These are phyloP conservation scores for Danio albolineatus DNA, from an alignment of 2,797 vertebrate species.

Conservation along the genomic window DNA sequence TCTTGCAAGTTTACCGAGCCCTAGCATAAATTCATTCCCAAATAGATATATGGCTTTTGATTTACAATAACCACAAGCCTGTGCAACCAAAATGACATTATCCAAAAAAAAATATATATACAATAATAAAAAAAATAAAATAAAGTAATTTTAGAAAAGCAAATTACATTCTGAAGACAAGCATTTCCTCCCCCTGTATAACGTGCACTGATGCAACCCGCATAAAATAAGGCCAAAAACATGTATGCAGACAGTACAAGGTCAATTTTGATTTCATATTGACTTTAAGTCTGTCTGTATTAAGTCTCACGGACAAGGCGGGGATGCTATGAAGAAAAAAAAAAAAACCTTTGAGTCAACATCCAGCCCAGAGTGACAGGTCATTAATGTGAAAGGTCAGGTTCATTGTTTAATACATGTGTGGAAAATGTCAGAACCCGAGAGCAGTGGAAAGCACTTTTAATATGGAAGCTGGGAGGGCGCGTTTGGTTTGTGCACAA, in stretches of 20 bases:
- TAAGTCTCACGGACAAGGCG: not conserved
- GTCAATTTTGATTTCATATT: constrained; percentile 6
- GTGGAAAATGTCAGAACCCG: constrained; percentile 32
- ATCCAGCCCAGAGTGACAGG: constrained; percentile 1
- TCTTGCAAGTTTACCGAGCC: too few relatives aligned
- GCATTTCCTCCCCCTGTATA: not conserved
- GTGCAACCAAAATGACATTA: too few relatives aligned
- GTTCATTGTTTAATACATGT: constrained; percentile 23
- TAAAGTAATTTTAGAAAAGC: not conserved
- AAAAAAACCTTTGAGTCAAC: not conserved
- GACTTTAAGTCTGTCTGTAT: not conserved
- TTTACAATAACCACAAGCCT: too few relatives aligned
- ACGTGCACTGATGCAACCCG: not conserved
- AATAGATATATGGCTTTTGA: too few relatives aligned
- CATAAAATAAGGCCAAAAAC: not conserved
- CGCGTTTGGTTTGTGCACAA: not conserved
- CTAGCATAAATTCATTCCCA: too few relatives aligned
- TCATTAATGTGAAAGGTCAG: constrained; percentile 43
- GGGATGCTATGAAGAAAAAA: not conserved
- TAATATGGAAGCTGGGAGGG: not conserved
- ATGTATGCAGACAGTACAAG: not conserved
- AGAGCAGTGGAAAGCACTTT: constrained; percentile 1
- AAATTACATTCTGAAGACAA: not conserved
- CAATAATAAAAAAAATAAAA: too few relatives aligned
- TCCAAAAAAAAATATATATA: too few relatives aligned